These are phyloP conservation scores for Vespertilio murinus DNA, from an alignment of 2,797 vertebrate species.

Conservation along the genomic window DNA sequence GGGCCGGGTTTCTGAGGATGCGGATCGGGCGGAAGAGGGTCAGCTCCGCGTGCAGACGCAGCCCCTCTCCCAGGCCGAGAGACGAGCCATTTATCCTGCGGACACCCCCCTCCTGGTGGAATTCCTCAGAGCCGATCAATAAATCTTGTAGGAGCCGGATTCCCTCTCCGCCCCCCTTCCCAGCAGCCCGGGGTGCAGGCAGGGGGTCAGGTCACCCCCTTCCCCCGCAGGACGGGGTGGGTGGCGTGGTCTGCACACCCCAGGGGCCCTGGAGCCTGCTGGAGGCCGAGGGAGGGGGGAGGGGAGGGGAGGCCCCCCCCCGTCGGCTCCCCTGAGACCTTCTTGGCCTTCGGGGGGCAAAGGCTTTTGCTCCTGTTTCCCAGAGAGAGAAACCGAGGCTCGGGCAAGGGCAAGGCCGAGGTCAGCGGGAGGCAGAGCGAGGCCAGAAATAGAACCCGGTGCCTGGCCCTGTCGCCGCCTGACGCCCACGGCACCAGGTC, in stretches of 20 bases:
- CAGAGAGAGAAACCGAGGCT: constrained; percentile 70
- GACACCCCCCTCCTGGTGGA: constrained; percentile 55
- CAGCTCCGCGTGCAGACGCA: not conserved
- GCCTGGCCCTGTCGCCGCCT: constrained; percentile 57
- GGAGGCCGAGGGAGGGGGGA: not conserved
- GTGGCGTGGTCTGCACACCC: not conserved
- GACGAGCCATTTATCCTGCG: constrained; percentile 60
- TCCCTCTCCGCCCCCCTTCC: not conserved
- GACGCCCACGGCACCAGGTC: constrained; percentile 61
- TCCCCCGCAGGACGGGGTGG: not conserved
- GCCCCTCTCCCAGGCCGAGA: constrained; percentile 24
- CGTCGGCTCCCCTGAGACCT: not conserved
- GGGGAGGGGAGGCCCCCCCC: not conserved
- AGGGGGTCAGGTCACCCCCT: not conserved
- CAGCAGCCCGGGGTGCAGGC: not conserved
- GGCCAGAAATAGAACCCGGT: constrained; percentile 73
- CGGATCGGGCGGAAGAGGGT: not conserved
- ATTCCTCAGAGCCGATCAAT: constrained; percentile 47
- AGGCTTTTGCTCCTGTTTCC: constrained; percentile 39
- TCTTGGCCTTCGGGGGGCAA: not conserved
- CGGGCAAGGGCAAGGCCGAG: constrained; percentile 3
- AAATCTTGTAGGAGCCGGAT: not conserved
- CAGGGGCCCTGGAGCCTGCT: not conserved
- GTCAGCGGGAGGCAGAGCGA: constrained; percentile 40
- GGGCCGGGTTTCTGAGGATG: not conserved